Conservation (phyloP, 2,888 invertebrate genomes). For the Erebia epiphron region DNA sequence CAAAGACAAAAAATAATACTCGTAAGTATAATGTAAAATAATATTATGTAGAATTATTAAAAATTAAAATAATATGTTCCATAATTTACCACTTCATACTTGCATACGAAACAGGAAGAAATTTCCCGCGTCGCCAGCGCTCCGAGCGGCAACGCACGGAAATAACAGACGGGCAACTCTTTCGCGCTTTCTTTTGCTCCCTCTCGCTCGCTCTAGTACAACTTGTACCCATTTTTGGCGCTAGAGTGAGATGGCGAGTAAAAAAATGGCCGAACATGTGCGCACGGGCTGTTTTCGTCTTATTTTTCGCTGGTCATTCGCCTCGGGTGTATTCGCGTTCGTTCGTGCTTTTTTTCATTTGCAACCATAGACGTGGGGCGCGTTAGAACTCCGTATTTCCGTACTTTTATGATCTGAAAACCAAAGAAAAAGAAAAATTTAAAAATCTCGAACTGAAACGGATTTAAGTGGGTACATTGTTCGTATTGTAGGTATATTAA, state of each 20-base stretch:
- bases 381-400: neutral
- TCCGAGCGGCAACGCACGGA: slow-evolving; percentile 65
- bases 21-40: no score
- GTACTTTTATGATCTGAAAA: no score
- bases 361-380: neutral
- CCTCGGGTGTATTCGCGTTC: slow-evolving; percentile 73
- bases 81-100: slow-evolving; percentile 17
- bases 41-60: no score
- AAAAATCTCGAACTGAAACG: no score
- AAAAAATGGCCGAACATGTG: slow-evolving; percentile 81
- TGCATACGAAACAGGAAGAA: slow-evolving; percentile 74
- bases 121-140: slow-evolving; percentile 63
- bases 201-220: slow-evolving; percentile 57
- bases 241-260: slow-evolving; percentile 64
- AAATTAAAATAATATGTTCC: no score
- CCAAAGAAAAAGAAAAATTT: no score
- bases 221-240: slow-evolving; percentile 64
- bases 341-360: slow-evolving; percentile 56
- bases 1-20: no score
- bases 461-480: no score
- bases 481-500: no score
- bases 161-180: slow-evolving; percentile 73
- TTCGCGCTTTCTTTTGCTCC: slow-evolving; percentile 75
- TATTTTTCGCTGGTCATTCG: slow-evolving; percentile 80
- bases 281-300: slow-evolving; percentile 73